Evolutionary conservation across 2,888 invertebrate species (phyloP).

Genomic region (Trichopria drosophilae): DNA sequence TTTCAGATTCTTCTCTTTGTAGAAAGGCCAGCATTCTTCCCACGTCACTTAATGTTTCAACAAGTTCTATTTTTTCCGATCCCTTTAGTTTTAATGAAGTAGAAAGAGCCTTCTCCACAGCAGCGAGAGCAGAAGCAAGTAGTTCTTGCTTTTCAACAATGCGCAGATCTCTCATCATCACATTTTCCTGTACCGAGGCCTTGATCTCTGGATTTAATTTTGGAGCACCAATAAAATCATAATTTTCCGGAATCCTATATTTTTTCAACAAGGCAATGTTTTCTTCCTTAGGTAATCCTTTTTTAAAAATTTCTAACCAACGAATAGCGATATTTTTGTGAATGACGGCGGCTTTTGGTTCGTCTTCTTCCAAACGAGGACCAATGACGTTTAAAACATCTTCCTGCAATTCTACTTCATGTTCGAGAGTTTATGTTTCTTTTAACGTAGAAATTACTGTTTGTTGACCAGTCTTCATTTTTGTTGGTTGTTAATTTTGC

Average conservation of each 20-base stretch:
- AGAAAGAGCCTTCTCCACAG: constrained; percentile 15
- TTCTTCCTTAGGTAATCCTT: constrained; percentile 24
- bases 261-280: constrained; percentile 17
- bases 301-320: constrained; percentile 25
- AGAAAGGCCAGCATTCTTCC: constrained; percentile 17
- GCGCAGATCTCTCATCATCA: constrained; percentile 17
- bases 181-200: constrained; percentile 17
- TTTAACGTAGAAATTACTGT: no score
- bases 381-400: constrained; percentile 20
- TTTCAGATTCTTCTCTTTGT: constrained; percentile 18
- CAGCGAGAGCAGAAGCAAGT: constrained; percentile 16
- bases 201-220: constrained; percentile 22
- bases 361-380: constrained; percentile 18
- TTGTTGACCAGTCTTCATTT: no score
- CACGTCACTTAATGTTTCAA: constrained; percentile 18
- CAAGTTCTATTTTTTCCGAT: constrained; percentile 6
- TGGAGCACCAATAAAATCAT: constrained; percentile 14
- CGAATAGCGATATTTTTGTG: constrained; percentile 23
- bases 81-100: constrained; percentile 4
- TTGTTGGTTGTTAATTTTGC: no score
- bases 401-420: constrained; percentile 20
- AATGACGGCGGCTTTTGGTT: constrained; percentile 7
- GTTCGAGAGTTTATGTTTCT: no score
- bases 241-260: constrained; percentile 25
- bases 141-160: constrained; percentile 27